Evolutionary conservation across 2,113 vertebrate species (phyloP).

Genomic region (Megaleporinus macrocephalus): DNA sequence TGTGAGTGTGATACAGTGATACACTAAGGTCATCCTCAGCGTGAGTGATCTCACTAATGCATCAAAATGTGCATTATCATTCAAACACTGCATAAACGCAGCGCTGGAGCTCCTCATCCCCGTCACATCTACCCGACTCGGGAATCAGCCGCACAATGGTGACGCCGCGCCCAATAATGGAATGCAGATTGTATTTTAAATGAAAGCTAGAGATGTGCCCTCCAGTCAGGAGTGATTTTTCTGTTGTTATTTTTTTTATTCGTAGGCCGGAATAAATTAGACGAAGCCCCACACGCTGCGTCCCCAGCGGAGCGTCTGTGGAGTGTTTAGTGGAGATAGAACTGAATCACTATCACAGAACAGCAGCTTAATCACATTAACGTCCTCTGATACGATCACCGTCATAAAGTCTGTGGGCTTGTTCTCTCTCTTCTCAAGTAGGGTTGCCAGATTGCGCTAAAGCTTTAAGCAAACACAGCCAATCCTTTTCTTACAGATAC

Average conservation of each 20-base stretch:
- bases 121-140: conserved; percentile 1
- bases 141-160: conserved; percentile 22
- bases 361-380: neutral
- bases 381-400: neutral
- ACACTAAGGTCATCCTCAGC: neutral
- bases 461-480: neutral
- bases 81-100: conserved; percentile 16
- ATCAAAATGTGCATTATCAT: conserved; percentile 37
- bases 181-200: conserved; percentile 29
- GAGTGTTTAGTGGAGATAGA: neutral
- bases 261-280: neutral
- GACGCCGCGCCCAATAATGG: neutral
- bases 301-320: neutral
- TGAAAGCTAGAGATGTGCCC: conserved; percentile 10
- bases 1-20: no score
- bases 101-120: neutral
- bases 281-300: neutral
- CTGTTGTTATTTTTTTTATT: neutral
- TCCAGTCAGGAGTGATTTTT: neutral
- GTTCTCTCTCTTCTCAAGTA: neutral
- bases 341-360: neutral
- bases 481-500: no score
- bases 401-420: neutral
- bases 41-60: conserved; percentile 20
- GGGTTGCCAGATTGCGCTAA: neutral